phyloP scores from a whole-genome alignment of 2,113 vertebrate species.

The Crotalus helleri region DNA sequence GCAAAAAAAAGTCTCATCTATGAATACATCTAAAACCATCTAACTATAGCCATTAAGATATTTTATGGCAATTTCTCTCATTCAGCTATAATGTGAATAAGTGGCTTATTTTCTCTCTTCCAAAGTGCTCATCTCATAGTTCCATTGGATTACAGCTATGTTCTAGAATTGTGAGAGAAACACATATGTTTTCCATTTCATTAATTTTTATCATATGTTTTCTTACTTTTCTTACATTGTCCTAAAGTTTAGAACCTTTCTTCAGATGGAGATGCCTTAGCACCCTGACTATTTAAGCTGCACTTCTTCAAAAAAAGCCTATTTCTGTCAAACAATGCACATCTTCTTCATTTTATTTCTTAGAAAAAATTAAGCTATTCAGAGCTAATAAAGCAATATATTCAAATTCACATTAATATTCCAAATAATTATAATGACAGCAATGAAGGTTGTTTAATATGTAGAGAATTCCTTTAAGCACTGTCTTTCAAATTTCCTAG shows the following conservation, averaged over 20 bases:
- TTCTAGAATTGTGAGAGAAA: neutral
- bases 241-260: neutral
- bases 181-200: neutral
- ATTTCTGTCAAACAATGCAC: neutral
- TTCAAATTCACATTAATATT: neutral
- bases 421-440: neutral
- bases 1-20: neutral
- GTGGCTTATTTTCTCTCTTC: neutral
- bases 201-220: neutral
- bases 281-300: neutral
- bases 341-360: neutral
- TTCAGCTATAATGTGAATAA: neutral
- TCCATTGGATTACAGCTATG: neutral
- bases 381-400: neutral
- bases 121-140: neutral
- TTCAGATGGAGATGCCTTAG: neutral
- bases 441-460: neutral
- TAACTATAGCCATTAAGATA: neutral
- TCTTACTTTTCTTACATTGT: neutral
- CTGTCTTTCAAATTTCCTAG: neutral
- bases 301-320: neutral
- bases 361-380: neutral
- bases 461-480: neutral
- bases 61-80: neutral
- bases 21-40: neutral